Base-by-base conservation (phyloP, 2,797 vertebrate species). In the Diglossa cyanea region DNA sequence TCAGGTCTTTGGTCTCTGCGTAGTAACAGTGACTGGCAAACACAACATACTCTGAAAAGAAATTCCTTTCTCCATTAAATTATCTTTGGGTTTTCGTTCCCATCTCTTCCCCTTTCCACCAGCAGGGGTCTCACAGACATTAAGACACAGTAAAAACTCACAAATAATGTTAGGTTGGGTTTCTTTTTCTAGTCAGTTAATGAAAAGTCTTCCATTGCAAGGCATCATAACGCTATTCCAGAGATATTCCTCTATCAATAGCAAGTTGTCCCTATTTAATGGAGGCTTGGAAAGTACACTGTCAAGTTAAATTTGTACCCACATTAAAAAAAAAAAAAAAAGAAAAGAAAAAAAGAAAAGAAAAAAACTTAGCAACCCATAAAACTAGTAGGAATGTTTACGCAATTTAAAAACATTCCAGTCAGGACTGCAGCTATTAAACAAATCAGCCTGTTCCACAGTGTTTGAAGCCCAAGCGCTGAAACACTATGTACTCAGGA, bases 331-430 rank as follows among this genome's bases (percentile, higher is more conserved):
- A 42, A 87, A 39, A 39, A 39, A 39, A 14, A 39, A 39, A 39
- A 39, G 12, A 39, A 10, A 39, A 39, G 17, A 3, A 42, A 11
- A 5, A 24, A 10, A 83, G 0, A 23, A 3, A 40, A 25, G 23
- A 44, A 25, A 28, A 5, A 35, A 12, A 18, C 35, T 83, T 74
- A 92, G 54, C 83, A 80, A 65, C 10, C 30, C 65, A 75, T 87
- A 80, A 95, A 94, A 90, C 65, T 48, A 62, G 71, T 53, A 90
- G 72, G 68, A 95, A 90, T 91, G 84, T 80, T 96, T 86, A 86
- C 35, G 72, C 35, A 87, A 71, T 79, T 91, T 25, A 33, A 67
- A 92, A 95, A 80, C 73, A 62, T 80, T 85, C 54, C 84, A 92
- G 75, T 18, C 68, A 86, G 51, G 31, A 77, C 72, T 80, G 47